A percentile compares a stretch with the other conserved stretches of the same genome.
Conservation (phyloP, 2,113 vertebrate species). For the Notarius quadriscutis region DNA sequence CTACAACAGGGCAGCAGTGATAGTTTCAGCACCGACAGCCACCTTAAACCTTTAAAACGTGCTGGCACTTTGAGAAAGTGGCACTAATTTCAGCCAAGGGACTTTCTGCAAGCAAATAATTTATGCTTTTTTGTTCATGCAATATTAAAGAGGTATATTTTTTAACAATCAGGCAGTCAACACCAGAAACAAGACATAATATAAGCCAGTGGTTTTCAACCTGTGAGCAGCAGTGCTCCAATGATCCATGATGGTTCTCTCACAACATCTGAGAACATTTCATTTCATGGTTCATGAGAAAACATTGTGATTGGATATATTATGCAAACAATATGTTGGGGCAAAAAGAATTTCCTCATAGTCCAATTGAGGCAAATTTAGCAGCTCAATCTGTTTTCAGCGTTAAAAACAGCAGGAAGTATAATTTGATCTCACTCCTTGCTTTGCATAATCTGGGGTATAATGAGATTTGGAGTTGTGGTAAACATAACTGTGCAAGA, state of each 20-base stretch:
- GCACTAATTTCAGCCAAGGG: not conserved
- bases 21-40: not conserved
- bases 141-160: not conserved
- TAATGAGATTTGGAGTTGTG: not conserved
- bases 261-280: not conserved
- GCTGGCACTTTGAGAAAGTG: not conserved
- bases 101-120: not conserved
- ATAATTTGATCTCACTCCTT: not conserved
- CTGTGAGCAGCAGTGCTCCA: not conserved
- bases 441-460: not conserved
- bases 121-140: not conserved
- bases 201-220: not conserved
- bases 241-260: not conserved
- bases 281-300: not conserved
- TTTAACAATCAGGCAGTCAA: not conserved
- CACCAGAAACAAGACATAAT: not conserved
- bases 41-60: not conserved
- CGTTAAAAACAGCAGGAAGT: slow-evolving; percentile 10
- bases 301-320: not conserved
- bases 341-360: not conserved
- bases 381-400: slow-evolving; percentile 6
- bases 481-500: not conserved
- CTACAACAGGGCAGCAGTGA: not conserved
- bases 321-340: slow-evolving; percentile 7
- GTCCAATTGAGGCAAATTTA: not conserved